A percentile compares a stretch with the other conserved stretches of the same genome.
Conservation (phyloP, 1,140 invertebrate genomes). For the Mya arenaria region DNA sequence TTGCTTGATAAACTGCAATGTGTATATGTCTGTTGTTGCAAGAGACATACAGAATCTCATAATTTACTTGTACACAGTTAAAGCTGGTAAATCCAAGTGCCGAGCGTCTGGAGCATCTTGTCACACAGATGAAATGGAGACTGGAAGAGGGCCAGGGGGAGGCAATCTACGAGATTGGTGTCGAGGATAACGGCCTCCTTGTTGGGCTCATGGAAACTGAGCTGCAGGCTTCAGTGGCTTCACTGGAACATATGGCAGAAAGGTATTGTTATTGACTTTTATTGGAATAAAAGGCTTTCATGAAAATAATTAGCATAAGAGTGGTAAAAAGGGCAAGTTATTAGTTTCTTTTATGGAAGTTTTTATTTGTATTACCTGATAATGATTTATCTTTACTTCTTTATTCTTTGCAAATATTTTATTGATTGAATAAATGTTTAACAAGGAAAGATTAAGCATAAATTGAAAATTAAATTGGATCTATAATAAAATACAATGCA, state of each 20-base stretch:
- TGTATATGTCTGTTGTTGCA: background rate
- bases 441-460: too few relatives aligned
- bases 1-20: background rate
- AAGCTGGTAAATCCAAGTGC: constrained; percentile 81
- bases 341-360: too few relatives aligned
- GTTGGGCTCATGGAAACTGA: constrained; percentile 90
- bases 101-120: constrained; percentile 82
- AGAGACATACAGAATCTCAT: background rate
- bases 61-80: constrained; percentile 68
- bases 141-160: constrained; percentile 87
- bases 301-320: too few relatives aligned
- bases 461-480: too few relatives aligned
- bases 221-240: constrained; percentile 91
- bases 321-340: too few relatives aligned
- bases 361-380: too few relatives aligned
- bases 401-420: too few relatives aligned
- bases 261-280: too few relatives aligned
- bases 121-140: constrained; percentile 84
- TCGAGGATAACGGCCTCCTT: constrained; percentile 94
- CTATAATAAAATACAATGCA: too few relatives aligned
- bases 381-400: too few relatives aligned
- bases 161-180: constrained; percentile 98
- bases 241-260: constrained; percentile 89
- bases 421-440: too few relatives aligned
- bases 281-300: too few relatives aligned